Evolutionary conservation across 1,140 invertebrate species (phyloP), one percentile per base, ranked within the genome.

Genomic region (Caenorhabditis tropicalis): DNA sequence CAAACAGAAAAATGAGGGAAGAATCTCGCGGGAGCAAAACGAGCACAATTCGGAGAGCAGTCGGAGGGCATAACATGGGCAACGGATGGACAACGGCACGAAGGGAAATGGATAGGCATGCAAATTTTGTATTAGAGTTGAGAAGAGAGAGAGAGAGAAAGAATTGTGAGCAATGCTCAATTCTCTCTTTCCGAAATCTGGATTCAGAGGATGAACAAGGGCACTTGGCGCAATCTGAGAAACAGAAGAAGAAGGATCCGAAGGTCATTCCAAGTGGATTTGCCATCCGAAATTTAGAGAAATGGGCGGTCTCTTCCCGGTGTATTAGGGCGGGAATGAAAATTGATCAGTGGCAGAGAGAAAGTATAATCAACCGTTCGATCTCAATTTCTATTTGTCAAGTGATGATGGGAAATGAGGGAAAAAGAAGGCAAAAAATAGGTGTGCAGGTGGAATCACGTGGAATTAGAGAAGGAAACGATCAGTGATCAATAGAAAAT

Each of bases 231-330:
- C 65, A 24, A 39, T 65, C 58, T 39, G 58, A 36, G 33, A 36
- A 46, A 24, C 12, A 43, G n/a, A 24, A 56, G 49, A 51, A n/a
- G 53, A 56, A 56, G 53, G 19, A 56, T 56, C 53, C 29, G 65
- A 43, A 74, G 65, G 65, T 74, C 65, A 74, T 16, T n/a, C 65
- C 65, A 74, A 74, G 65, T 74, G 65, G 65, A 74, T 74, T 74
- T 74, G 65, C 65, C 65, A 74, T 74, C 43, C 53, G 53, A 56
- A 56, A 27, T 27, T 56, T 9, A n/a, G 49, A 10, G 10, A 36
- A 24, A 31, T 9, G 36, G 36, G 65, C 27, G 65, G 29, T 3
- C 31, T 15, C 19, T 31, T 10, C n/a, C n/a, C n/a, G 5, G 15
- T 65, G 36, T 43, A n/a, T 74, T 46, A 21, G 36, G 65, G 58